Base-by-base conservation (phyloP, 2,888 invertebrate species). In the Yponomeuta plumbellus region DNA sequence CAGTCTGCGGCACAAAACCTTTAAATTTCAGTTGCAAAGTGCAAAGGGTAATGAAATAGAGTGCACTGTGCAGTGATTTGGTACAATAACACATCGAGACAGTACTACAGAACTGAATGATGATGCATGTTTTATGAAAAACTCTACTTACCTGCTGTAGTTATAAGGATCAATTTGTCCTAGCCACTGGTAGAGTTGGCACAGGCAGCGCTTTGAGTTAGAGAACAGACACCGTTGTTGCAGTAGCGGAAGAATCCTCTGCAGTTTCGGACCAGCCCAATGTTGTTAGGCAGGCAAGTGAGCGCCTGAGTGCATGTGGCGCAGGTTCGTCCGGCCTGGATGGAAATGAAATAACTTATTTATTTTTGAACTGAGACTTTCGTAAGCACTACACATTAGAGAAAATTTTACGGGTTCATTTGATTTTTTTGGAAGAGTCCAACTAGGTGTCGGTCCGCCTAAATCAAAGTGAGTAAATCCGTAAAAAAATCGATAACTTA, bases 211-310 rank as follows among this genome's bases (percentile, higher is more conserved):
- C 80, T 79, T n/a, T 71, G 78, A 65, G 40, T 66, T 11, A 68
- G 67, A 0, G 88, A 85, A 74, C 89, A 90, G 17, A 72, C 67
- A 0, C 89, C 88, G 65, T 74, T 75, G 70, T 74, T 77, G 71
- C 87, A 87, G 74, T 80, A 80, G 0, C 74, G 77, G 23, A 74
- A 70, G 4, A 75, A 2, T 3, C 78, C 78, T 8, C 70, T 69
- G 72, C 86, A 87, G n/a, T 67, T 72, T 23, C 71, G 76, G 0
- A 76, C 63, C 0, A 73, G 68, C 6, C 81, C 86, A 0, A 74
- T 67, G 71, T 80, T 80, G 68, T 69, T 76, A 1, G 73, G 66
- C 17, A 72, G 72, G 69, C 87, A 87, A 44, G 69, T 69, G 21
- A 80, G 71, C 0, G 76, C 75, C 67, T 74, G 72, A 2, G 69